Evolutionary conservation across 2,113 vertebrate species (phyloP), one percentile per base, ranked within the genome.

Genomic region (Smithornis capensis): DNA sequence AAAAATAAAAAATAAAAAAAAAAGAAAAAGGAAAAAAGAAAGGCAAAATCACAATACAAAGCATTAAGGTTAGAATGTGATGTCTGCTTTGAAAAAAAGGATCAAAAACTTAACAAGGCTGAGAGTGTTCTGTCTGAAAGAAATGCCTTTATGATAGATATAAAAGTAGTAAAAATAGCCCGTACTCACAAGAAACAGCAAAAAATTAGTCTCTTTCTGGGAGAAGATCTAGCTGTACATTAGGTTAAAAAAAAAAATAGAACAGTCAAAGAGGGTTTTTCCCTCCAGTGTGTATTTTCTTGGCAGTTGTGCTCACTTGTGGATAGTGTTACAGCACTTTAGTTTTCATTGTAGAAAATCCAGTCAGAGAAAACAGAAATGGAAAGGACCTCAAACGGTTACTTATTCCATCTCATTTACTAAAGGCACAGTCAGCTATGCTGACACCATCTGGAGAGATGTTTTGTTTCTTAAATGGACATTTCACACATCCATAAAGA

Each of bases 151-250:
- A 83, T 35, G 4, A 89, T 70, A 89, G 45, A 86, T 59, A 92
- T 71, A 92, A 96, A 97, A 96, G 91, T 94, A 90, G 82, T 94
- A 94, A 96, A 96, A 96, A 95, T 97, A 95, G 85, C 87, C 90
- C 85, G 69, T 89, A 65, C 78, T 91, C 88, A 94, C 65, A 95
- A 92, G 75, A 84, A 95, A 81, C 2, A 9, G 67, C 83, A 90
- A 92, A 88, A 95, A 90, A 92, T 93, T 93, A 95, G 91, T 70
- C 49, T 80, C 12, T 94, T 93, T 94, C 64, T 83, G 70, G 21
- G 38, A 87, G 67, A 89, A 90, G 81, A 76, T 68, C 42, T 64
- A 77, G 25, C 55, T 91, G 81, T 79, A 94, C 52, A 49, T 93
- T 87, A 84, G 71, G 59, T 73, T 91, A 74, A 92, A 96, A 97